A percentile compares a stretch with the other conserved stretches of the same genome.
phyloP scores from a whole-genome alignment of 2,888 invertebrate species.

The Theodoxus fluviatilis region DNA sequence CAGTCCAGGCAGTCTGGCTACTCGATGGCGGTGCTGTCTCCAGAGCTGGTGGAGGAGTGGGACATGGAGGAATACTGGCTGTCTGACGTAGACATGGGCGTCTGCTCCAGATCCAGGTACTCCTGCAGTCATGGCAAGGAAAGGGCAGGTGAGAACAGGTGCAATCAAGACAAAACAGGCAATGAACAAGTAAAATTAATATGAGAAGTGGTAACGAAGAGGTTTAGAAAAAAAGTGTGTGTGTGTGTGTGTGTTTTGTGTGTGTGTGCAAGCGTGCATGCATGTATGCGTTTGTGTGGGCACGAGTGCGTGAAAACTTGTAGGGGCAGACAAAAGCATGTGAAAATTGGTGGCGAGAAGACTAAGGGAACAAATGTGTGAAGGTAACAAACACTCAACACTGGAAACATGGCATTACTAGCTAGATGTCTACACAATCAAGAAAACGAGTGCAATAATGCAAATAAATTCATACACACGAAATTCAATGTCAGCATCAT shows the following conservation, averaged over 20 bases:
- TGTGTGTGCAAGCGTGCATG: background rate
- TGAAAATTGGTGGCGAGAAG: too few species aligned
- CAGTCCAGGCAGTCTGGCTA: too few species aligned
- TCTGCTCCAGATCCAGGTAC: slow-evolving; percentile 78
- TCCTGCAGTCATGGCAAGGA: slow-evolving; percentile 69
- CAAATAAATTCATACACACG: too few species aligned
- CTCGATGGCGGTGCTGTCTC: slow-evolving; percentile 33
- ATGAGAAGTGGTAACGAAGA: background rate
- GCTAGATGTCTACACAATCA: too few species aligned
- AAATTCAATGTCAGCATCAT: too few species aligned
- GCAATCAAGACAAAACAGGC: background rate
- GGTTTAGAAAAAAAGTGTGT: background rate
- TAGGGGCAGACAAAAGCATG: too few species aligned
- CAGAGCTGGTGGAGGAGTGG: slow-evolving; percentile 48
- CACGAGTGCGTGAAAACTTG: too few species aligned
- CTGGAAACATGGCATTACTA: too few species aligned
- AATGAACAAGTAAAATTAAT: background rate
- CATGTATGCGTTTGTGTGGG: too few species aligned
- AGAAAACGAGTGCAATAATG: too few species aligned
- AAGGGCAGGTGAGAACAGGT: slow-evolving; percentile 1
- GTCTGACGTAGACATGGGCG: slow-evolving; percentile 53
- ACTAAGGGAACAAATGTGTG: too few species aligned
- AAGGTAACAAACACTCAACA: too few species aligned
- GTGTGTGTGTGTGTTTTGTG: background rate
- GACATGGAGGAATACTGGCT: slow-evolving; percentile 64